Percentiles rank a stretch among this genome's conserved stretches.
Evolutionary conservation across 2,888 invertebrate species (phyloP).

Genomic region (Eupeodes latifasciatus): DNA sequence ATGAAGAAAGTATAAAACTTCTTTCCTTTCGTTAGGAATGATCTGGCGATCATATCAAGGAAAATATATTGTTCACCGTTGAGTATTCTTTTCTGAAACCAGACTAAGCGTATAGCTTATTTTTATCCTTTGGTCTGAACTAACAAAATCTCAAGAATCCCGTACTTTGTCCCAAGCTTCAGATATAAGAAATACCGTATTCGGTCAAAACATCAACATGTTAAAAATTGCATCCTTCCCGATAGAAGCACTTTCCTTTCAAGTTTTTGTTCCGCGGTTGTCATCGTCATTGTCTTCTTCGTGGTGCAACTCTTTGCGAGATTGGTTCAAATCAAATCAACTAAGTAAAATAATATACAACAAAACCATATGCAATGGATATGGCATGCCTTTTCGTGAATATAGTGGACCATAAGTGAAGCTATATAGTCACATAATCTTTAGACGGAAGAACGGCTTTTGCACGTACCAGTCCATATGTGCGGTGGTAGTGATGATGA

Average conservation of each 20-base stretch:
- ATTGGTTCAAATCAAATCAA: neutral
- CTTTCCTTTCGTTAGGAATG: too few relatives aligned
- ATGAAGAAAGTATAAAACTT: too few relatives aligned
- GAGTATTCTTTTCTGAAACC: too few relatives aligned
- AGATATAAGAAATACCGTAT: neutral
- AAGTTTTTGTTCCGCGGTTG: slow-evolving; percentile 10
- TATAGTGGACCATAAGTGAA: neutral
- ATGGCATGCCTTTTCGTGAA: slow-evolving; percentile 23
- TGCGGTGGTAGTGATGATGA: neutral
- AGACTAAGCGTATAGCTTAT: too few relatives aligned
- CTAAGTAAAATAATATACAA: neutral
- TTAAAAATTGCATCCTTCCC: neutral
- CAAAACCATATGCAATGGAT: slow-evolving; percentile 27
- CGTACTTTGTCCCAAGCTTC: neutral
- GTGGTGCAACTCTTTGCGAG: neutral
- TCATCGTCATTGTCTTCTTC: slow-evolving; percentile 16
- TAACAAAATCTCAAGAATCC: neutral
- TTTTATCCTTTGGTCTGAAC: too few relatives aligned
- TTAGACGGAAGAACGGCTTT: slow-evolving; percentile 23
- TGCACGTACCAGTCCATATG: neutral
- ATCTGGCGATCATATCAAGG: too few relatives aligned
- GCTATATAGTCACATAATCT: neutral
- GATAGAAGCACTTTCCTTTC: slow-evolving; percentile 12
- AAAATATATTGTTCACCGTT: too few relatives aligned
- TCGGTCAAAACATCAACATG: slow-evolving; percentile 23